Percentiles rank a stretch among this genome's conserved stretches.
phyloP scores from a whole-genome alignment of 1,140 invertebrate species.

The Lucilia cuprina region DNA sequence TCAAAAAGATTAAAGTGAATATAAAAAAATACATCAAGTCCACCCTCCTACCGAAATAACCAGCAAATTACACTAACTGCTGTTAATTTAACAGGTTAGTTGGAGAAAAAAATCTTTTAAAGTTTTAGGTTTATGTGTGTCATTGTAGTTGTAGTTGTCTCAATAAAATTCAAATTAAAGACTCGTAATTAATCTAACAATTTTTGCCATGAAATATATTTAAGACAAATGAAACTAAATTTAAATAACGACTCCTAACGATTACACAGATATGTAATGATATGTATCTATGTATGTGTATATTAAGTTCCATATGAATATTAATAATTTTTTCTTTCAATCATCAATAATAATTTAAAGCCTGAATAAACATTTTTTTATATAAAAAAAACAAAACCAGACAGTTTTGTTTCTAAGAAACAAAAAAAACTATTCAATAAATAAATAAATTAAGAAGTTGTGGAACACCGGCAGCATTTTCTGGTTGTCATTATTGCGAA shows the following conservation, averaged over 20 bases:
- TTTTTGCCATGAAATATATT: conserved; percentile 11
- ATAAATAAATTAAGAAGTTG: neutral
- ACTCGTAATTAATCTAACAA: conserved; percentile 2
- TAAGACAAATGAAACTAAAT: conserved; percentile 22
- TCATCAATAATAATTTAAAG: conserved; percentile 8
- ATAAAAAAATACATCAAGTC: neutral
- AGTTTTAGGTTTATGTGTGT: neutral
- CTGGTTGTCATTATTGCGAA: neutral
- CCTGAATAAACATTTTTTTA: neutral
- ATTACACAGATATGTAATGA: neutral
- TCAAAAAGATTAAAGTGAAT: neutral
- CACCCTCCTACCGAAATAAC: neutral
- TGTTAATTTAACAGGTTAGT: neutral
- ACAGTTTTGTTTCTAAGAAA: neutral
- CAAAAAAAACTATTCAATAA: neutral
- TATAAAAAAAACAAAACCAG: neutral
- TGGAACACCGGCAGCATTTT: neutral
- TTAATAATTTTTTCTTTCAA: neutral
- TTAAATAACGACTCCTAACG: neutral
- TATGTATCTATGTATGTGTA: neutral
- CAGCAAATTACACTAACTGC: neutral
- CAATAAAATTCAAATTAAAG: neutral
- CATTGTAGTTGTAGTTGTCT: neutral
- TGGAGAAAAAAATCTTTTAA: neutral
- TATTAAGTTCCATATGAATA: neutral